Evolutionary conservation across 2,888 invertebrate genomes (phyloP).

Genomic region (Agrochola macilenta): DNA sequence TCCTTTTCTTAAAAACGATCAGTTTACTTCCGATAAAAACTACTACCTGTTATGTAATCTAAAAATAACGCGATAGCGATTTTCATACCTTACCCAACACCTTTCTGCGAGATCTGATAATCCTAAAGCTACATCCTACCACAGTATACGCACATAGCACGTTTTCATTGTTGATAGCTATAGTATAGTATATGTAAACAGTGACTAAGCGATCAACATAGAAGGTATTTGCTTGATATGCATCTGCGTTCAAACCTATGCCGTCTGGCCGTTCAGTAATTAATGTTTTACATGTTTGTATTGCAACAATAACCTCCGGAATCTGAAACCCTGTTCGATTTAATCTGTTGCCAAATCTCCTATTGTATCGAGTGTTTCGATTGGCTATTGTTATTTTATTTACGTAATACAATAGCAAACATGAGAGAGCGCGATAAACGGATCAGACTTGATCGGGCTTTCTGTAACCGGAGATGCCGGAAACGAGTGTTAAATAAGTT

Average conservation of each 20-base stretch:
- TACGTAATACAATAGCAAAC: background rate
- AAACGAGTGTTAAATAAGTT: background rate
- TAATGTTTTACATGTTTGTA: constrained; percentile 48
- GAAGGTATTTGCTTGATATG: constrained; percentile 42
- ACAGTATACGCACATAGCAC: background rate
- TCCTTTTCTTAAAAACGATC: background rate
- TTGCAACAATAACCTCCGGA: constrained; percentile 21
- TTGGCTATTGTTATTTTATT: constrained; percentile 11
- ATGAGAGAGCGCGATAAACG: background rate
- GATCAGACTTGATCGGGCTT: background rate
- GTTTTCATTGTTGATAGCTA: constrained; percentile 2
- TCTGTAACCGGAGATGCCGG: background rate
- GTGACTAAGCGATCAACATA: constrained; percentile 11
- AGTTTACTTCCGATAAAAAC: constrained; percentile 6
- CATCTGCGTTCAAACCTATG: constrained; percentile 20
- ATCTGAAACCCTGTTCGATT: constrained; percentile 18
- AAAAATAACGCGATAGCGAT: constrained; percentile 12
- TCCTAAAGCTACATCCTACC: background rate
- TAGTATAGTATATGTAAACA: constrained; percentile 1
- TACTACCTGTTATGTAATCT: constrained; percentile 3
- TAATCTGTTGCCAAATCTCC: constrained; percentile 18
- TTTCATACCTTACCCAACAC: constrained; percentile 5
- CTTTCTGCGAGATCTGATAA: constrained; percentile 12
- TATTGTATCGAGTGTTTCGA: background rate
- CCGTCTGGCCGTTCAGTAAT: constrained; percentile 39